Evolutionary conservation across 2,888 invertebrate species (phyloP).

Genomic region (Drosophila merina): DNA sequence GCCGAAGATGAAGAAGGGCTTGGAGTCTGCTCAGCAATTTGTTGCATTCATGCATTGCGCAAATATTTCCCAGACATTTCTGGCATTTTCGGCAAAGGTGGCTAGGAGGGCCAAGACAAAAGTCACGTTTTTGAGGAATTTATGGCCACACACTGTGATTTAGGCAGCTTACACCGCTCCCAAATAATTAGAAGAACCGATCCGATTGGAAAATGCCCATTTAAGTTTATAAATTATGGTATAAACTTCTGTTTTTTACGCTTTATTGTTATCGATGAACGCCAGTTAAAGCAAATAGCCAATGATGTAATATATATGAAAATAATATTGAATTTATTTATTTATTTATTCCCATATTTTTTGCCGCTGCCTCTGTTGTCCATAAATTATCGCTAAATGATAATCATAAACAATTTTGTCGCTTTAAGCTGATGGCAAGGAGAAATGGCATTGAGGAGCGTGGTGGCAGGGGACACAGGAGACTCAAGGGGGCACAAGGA

Average conservation of each 20-base stretch:
- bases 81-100: constrained; percentile 24
- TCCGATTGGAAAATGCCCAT: neutral
- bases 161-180: neutral
- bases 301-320: constrained; percentile 30
- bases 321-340: constrained; percentile 44
- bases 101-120: constrained; percentile 10
- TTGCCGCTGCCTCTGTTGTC: constrained; percentile 10
- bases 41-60: constrained; percentile 64
- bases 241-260: constrained; percentile 1
- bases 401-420: constrained; percentile 65
- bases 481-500: neutral
- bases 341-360: constrained; percentile 36
- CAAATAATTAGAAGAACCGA: neutral
- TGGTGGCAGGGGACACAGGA: too few species aligned
- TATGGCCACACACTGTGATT: constrained; percentile 21
- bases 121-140: constrained; percentile 27
- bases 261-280: constrained; percentile 31
- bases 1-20: constrained; percentile 3
- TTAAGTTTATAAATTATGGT: neutral
- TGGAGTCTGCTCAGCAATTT: constrained; percentile 44
- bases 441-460: constrained; percentile 12
- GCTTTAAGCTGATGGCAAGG: constrained; percentile 32
- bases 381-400: constrained; percentile 60
- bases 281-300: constrained; percentile 42
- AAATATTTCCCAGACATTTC: constrained; percentile 65